Base-by-base conservation (phyloP, 1,140 invertebrate species). In the Centruroides sculpturatus region DNA sequence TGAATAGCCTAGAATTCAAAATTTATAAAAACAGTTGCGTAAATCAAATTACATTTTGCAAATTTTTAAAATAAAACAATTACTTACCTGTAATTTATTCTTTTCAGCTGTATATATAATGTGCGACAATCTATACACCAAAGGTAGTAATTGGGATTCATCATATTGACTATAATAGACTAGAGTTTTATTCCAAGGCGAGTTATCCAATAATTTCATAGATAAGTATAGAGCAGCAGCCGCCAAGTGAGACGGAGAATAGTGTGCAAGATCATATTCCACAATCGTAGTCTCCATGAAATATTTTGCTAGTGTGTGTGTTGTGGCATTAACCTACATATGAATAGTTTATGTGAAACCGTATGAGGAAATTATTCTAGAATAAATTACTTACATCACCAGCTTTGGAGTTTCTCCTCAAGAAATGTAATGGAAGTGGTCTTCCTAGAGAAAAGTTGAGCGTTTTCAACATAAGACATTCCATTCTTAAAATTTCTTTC, bases 251-350 rank as follows among this genome's bases (percentile, higher is more conserved):
- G 92, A 97, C 5, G 94, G 92, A 57, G 78, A 76, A 69, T 86
- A 81, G 70, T 90, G 85, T 36, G 82, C 82, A 75, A 93, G 80
- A 47, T 83, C 78, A 71, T 94, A 93, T 52, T 94, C 84, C 11
- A 92, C 73, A 50, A 94, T 74, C 61, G 84, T 80, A 41, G 97
- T 73, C 73, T 98, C 94, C 67, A 93, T 80, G 56, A 98, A 82
- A 71, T 94, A 98, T 76, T 98, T 98, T 7, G 90, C 90, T 71
- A 95, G 75, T 55, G 83, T 84, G 72, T 97, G 91, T 70, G 87
- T 82, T 59, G 78, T 78, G 12, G 82, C 73, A 66, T 80, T 82
- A 8, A 83, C 84, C 71, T 82, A 57, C 41, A 66, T 64, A 48
- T n/a, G 35, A 41, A 41, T 23, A 23, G 23, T 23, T 23, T 23